These are phyloP conservation scores for Phoxinus phoxinus DNA, from an alignment of 2,113 vertebrate genomes.

Conservation along the genomic window DNA sequence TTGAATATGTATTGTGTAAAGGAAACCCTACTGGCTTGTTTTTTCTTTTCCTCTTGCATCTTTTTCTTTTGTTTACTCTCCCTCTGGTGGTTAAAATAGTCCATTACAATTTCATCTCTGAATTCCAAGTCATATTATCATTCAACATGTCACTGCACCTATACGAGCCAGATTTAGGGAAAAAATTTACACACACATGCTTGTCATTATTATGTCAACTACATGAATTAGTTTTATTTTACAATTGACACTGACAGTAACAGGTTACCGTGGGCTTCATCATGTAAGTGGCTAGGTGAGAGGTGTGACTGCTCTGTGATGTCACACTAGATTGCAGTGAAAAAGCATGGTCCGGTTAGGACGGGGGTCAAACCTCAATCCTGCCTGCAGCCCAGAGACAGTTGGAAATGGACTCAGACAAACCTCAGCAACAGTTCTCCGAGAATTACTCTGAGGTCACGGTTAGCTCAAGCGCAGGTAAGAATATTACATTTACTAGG, in stretches of 20 bases:
- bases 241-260: not conserved
- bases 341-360: slow-evolving; percentile 47
- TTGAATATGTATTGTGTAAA: not conserved
- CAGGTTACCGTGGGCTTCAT: not conserved
- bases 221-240: not conserved
- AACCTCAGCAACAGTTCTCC: slow-evolving; percentile 66
- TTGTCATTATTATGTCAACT: slow-evolving; percentile 40
- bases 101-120: not conserved
- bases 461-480: slow-evolving; percentile 79
- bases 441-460: slow-evolving; percentile 73
- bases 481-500: slow-evolving; percentile 46
- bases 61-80: slow-evolving; percentile 7
- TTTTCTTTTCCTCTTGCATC: not conserved
- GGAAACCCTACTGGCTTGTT: not conserved
- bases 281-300: not conserved
- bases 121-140: not conserved
- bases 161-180: slow-evolving; percentile 49
- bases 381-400: slow-evolving; percentile 67
- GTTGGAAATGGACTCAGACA: slow-evolving; percentile 58
- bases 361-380: slow-evolving; percentile 18
- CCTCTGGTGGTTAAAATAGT: slow-evolving; percentile 1
- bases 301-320: slow-evolving; percentile 65
- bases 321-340: slow-evolving; percentile 53
- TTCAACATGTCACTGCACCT: slow-evolving; percentile 17
- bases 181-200: slow-evolving; percentile 48